phyloP scores from a whole-genome alignment of 2,888 invertebrate genomes.

The Bedellia somnulentella region DNA sequence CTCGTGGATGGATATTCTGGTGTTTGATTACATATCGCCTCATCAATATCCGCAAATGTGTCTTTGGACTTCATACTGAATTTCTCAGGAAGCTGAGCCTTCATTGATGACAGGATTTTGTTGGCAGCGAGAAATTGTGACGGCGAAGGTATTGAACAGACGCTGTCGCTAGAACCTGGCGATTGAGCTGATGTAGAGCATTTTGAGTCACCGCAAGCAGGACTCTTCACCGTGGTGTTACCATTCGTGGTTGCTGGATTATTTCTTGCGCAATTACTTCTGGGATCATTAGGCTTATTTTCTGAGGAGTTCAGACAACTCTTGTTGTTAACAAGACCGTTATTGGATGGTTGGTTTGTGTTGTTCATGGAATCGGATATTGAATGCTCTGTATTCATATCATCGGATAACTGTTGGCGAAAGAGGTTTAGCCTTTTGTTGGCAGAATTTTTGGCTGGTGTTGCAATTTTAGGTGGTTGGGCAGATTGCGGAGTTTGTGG shows the following conservation, averaged over 20 bases:
- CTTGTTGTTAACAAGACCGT: too few species aligned
- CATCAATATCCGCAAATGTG: constrained; percentile 46
- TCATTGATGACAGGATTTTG: constrained; percentile 49
- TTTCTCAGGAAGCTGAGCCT: constrained; percentile 44
- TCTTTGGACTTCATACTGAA: constrained; percentile 33
- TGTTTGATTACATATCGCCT: constrained; percentile 42
- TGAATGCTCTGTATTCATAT: constrained; percentile 18
- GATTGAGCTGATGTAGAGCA: constrained; percentile 22
- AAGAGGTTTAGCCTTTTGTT: constrained; percentile 27
- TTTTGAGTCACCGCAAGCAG: constrained; percentile 23
- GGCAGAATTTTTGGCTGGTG: constrained; percentile 27
- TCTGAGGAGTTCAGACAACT: too few species aligned
- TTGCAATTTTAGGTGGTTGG: too few species aligned
- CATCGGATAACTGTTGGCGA: constrained; percentile 22
- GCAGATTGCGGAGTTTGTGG: too few species aligned
- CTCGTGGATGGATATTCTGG: constrained; percentile 42
- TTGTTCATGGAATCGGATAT: neutral
- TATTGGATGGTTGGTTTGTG: too few species aligned
- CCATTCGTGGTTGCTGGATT: too few species aligned
- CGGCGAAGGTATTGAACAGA: constrained; percentile 35
- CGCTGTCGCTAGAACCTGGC: constrained; percentile 33
- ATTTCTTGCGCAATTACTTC: too few species aligned
- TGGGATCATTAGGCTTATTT: too few species aligned
- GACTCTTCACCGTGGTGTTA: constrained; percentile 17
- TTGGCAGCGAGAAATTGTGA: constrained; percentile 50